Percentiles rank a stretch among this genome's conserved stretches.
Evolutionary conservation across 92 coral and sea anemone species (phyloP).

Genomic region (Epizoanthus rinbou): DNA sequence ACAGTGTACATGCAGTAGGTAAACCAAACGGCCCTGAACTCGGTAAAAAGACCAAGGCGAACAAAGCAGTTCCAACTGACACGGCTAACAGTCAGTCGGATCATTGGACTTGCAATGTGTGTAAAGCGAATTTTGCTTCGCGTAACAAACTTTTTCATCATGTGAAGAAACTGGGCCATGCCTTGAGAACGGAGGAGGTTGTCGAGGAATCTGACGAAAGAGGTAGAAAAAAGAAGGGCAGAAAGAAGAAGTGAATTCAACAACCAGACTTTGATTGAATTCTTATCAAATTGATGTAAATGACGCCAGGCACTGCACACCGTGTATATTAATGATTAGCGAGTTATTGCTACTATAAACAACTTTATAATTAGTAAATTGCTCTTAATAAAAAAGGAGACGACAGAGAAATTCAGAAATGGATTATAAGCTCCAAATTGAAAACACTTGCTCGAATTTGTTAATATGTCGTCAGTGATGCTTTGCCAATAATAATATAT

Average conservation of each 20-base stretch:
- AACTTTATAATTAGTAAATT: too few relatives aligned
- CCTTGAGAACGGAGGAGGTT: constrained; percentile 62
- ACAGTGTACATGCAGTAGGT: background rate
- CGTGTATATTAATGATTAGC: constrained; percentile 12
- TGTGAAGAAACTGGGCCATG: constrained; percentile 91
- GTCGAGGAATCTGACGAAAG: constrained; percentile 42
- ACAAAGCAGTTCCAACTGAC: constrained; percentile 6
- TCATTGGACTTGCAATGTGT: constrained; percentile 75
- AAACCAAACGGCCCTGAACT: constrained; percentile 11
- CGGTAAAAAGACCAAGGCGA: constrained; percentile 24
- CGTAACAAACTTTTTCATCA: constrained; percentile 95
- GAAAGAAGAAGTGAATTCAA: constrained; percentile 47
- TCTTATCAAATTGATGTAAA: background rate
- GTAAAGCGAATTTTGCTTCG: constrained; percentile 72
- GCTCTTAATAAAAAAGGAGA: too few relatives aligned
- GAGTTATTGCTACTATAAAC: constrained; percentile 11
- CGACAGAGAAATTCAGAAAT: too few relatives aligned
- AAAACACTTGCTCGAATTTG: too few relatives aligned
- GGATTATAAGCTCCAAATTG: too few relatives aligned
- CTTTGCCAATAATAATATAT: background rate
- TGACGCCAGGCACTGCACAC: background rate
- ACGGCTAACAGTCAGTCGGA: constrained; percentile 8
- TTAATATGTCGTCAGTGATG: background rate
- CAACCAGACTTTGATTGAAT: background rate
- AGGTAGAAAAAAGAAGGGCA: constrained; percentile 70